Base-by-base conservation (phyloP, 2,113 vertebrate species). In the Tychaedon coryphoeus region DNA sequence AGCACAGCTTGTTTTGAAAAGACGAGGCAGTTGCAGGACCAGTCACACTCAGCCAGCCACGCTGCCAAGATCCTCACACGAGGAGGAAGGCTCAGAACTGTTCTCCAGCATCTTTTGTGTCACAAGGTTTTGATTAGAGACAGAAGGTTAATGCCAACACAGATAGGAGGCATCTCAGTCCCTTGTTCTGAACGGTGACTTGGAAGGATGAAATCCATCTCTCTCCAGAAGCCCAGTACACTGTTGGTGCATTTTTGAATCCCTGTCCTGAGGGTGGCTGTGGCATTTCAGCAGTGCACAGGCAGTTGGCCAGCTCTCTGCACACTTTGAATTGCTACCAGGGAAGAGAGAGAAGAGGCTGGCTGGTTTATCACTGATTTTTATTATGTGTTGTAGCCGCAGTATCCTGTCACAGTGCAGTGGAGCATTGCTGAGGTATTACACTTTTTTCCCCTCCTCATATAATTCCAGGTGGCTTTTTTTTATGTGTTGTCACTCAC, bases 71-170 rank as follows among this genome's bases (percentile, higher is more conserved):
- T 80, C 75, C 82, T 91, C 82, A 90, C 85, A 14, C 42, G 93
- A 43, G 28, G 8, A 43, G 75, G 40, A 84, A 65, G 25, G 48
- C 66, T 66, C 67, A 70, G 36, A 87, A 54, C 57, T 60, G 29
- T 88, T 86, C 90, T 77, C 76, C 51, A 38, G 56, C 62, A n/a
- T 88, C 66, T 94, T 91, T 81, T 56, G 79, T 86, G 86, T 88
- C 91, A 48, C 42, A 29, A 38, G 86, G 83, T 83, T 96, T 94
- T 96, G 82, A 95, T 91, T 71, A 95, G 91, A 92, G 91, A 91
- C 92, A 86, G 95, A 90, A 92, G 91, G 92, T 87, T 95, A 78
- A 70, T 93, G 93, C 83, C 92, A 92, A 40, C 74, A 58, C 0
- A 6, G 74, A 90, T 93, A 89, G 76, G 62, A 87, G 54, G 84